Evolutionary conservation across 1,140 invertebrate species (phyloP).

Genomic region (Diprion similis): DNA sequence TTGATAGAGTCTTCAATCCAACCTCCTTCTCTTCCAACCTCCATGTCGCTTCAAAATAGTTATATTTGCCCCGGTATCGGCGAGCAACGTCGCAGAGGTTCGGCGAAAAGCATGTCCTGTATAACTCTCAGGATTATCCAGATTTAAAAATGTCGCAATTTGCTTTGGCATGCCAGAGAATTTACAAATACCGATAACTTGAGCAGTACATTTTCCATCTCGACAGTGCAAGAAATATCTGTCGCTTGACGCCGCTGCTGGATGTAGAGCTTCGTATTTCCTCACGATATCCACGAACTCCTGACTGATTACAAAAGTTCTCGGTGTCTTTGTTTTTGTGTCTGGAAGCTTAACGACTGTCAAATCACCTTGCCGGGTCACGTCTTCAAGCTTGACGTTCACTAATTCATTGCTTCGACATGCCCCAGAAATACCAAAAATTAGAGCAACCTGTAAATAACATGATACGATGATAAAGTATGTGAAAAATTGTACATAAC

Average conservation of each 20-base stretch:
- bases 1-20: neutral
- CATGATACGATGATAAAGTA: neutral
- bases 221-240: conserved; percentile 24
- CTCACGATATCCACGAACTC: conserved; percentile 8
- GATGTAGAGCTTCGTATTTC: conserved; percentile 20
- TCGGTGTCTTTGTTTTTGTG: conserved; percentile 10
- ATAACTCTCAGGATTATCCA: conserved; percentile 15
- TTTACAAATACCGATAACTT: conserved; percentile 25
- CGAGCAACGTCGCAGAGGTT: conserved; percentile 19
- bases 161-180: conserved; percentile 19
- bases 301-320: conserved; percentile 10
- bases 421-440: conserved; percentile 23
- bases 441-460: conserved; percentile 26
- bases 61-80: neutral
- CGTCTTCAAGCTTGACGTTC: neutral
- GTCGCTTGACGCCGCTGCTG: neutral
- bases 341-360: conserved; percentile 12
- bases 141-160: conserved; percentile 23
- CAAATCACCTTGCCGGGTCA: neutral
- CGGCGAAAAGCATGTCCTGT: conserved; percentile 23
- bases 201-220: conserved; percentile 24
- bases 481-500: conserved; percentile 12
- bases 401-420: conserved; percentile 19
- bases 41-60: too few relatives aligned
- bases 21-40: too few relatives aligned